A percentile compares a stretch with the other conserved stretches of the same genome.
Conservation (phyloP, 2,797 vertebrate genomes). For the Apodemus agrarius region DNA sequence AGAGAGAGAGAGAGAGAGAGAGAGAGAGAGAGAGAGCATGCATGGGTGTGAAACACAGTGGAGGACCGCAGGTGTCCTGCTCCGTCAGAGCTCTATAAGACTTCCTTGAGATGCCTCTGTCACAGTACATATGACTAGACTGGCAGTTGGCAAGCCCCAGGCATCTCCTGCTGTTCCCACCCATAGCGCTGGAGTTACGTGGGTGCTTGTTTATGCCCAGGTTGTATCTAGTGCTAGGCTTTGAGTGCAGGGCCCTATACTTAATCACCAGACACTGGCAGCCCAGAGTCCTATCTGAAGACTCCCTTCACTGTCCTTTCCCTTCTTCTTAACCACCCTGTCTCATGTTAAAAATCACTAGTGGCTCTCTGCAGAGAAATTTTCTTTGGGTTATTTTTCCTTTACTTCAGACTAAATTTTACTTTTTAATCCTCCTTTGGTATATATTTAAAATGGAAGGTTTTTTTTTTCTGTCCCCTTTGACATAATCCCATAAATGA, state of each 20-base stretch:
- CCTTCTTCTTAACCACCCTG: neutral
- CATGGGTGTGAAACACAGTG: neutral
- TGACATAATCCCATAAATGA: constrained; percentile 40
- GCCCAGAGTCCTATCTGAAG: neutral
- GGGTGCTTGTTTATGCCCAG: neutral
- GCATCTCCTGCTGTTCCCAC: neutral
- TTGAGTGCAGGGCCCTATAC: neutral
- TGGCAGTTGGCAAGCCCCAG: neutral
- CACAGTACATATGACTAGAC: neutral
- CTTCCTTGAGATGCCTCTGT: neutral
- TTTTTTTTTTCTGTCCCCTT: constrained; percentile 30
- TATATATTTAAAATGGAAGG: constrained; percentile 58
- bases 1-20: too few species aligned
- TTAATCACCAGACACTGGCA: neutral
- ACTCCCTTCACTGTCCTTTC: neutral
- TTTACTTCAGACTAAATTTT: constrained; percentile 19
- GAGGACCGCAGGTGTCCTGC: neutral
- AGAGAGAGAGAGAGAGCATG: too few species aligned
- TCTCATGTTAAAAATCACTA: constrained; percentile 1
- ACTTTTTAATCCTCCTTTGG: constrained; percentile 36
- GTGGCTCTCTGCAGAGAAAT: neutral
- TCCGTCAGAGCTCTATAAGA: neutral
- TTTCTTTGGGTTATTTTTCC: constrained; percentile 39
- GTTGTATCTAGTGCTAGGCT: neutral
- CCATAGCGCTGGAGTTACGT: neutral